Evolutionary conservation across 2,797 vertebrate genomes (phyloP).

Genomic region (Artibeus jamaicensis): DNA sequence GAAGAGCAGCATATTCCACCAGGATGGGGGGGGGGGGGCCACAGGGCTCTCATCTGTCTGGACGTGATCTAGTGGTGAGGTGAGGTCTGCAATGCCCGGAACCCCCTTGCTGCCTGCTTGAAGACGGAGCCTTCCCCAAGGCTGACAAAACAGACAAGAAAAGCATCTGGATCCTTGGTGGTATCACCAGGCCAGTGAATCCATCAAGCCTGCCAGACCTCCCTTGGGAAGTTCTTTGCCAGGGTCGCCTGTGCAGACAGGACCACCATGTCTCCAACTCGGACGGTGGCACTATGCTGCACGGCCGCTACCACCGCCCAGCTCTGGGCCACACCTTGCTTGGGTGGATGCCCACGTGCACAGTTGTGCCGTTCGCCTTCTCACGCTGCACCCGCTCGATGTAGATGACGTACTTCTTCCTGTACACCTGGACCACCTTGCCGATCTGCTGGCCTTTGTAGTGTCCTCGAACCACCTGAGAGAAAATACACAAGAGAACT

Average conservation of each 20-base stretch:
- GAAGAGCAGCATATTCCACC: not conserved
- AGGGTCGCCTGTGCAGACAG: not conserved
- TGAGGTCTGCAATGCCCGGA: not conserved
- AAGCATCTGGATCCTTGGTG: not conserved
- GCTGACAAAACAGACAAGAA: not conserved
- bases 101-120: not conserved
- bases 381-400: slow-evolving; percentile 96
- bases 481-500: not conserved
- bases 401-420: slow-evolving; percentile 96
- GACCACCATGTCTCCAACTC: fast-evolving
- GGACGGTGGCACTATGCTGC: fast-evolving
- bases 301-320: not conserved
- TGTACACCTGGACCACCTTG: slow-evolving; percentile 97
- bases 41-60: not conserved
- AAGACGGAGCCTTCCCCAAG: not conserved
- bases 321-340: slow-evolving; percentile 88
- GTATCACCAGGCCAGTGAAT: not conserved
- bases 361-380: slow-evolving; percentile 96
- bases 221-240: not conserved
- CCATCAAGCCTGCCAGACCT: not conserved
- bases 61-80: not conserved
- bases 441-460: slow-evolving; percentile 98
- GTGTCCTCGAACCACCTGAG: slow-evolving; percentile 93
- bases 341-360: slow-evolving; percentile 95
- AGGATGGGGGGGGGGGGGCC: not conserved